Evolutionary conservation across 2,113 vertebrate genomes (phyloP), one percentile per base, ranked within the genome.

Genomic region (Meleagris gallopavo): DNA sequence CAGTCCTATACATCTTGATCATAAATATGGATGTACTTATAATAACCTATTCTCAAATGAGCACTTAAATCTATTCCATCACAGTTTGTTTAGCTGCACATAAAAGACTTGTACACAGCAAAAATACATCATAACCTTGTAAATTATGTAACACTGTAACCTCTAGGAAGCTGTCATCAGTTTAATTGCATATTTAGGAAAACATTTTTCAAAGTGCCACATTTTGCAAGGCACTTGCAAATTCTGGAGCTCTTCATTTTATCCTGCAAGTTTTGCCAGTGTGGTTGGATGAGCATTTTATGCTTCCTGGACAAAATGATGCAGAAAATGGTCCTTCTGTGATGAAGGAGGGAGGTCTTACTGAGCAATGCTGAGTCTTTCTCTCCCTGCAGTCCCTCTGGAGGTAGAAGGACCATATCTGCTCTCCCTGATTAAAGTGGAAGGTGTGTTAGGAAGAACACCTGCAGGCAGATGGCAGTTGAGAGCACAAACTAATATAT

Each of bases 21-120:
- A 91, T 93, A 91, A 95, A 83, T 94, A 96, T 86, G 82, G 60
- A 93, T 94, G 82, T 88, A 40, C 67, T 91, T 86, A 66, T 55
- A 94, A 95, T 36, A 67, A 67, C 64, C 66, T 90, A 57, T 79
- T 90, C 95, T 93, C 86, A 77, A 86, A 69, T 74, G 83, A 88
- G 65, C 41, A 61, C 71, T 94, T 92, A 89, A 92, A 72, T 38
- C 41, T 83, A 43, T 90, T 95, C 65, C 52, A 72, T 73, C 77
- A 46, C 46, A 25, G 32, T 93, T 94, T 93, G 46, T 89, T 88
- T 92, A 90, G 73, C 55, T 79, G 58, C 77, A 71, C 46, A 75
- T 77, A 74, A 85, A 88, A 91, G 72, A 62, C 25, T 52, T 25
- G 36, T 85, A 78, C 61, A 55, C 80, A 89, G 83, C 38, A 74